phyloP scores from a whole-genome alignment of 2,797 vertebrate species.

The Liparis tanakae region DNA sequence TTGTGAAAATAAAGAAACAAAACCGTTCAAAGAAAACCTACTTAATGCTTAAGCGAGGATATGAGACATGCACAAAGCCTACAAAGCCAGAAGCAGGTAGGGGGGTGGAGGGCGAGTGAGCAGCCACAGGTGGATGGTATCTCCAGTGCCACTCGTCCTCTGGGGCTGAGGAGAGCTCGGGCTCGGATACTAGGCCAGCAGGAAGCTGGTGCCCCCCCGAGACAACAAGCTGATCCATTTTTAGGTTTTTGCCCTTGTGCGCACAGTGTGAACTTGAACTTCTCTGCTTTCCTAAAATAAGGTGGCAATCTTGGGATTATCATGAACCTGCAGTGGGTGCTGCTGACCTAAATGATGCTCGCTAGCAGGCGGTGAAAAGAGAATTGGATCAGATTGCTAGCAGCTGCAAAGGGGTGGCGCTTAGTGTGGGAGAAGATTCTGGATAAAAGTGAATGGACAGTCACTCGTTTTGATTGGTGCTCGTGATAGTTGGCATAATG shows the following conservation, averaged over 20 bases:
- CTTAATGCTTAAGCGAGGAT: constrained; percentile 58
- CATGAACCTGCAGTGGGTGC: constrained; percentile 74
- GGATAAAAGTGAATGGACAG: not conserved
- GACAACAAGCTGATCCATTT: constrained; percentile 78
- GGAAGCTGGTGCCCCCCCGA: constrained; percentile 52
- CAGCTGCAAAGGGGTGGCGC: constrained; percentile 52
- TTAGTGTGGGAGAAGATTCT: constrained; percentile 12
- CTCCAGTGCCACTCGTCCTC: constrained; percentile 83
- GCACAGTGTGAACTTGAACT: constrained; percentile 84
- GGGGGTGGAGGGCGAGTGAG: constrained; percentile 58
- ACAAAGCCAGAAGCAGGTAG: constrained; percentile 72
- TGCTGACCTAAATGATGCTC: constrained; percentile 79
- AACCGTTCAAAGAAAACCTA: constrained; percentile 65
- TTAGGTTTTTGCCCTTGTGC: constrained; percentile 76
- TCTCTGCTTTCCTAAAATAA: constrained; percentile 84
- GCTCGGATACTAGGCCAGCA: constrained; percentile 62
- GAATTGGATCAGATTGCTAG: constrained; percentile 55
- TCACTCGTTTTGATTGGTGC: constrained; percentile 9
- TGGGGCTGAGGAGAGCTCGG: constrained; percentile 38
- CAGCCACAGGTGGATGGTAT: constrained; percentile 73
- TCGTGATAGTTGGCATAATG: not conserved
- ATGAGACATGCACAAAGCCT: constrained; percentile 82
- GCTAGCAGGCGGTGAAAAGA: constrained; percentile 57
- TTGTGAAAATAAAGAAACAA: constrained; percentile 40
- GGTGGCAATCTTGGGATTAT: constrained; percentile 84